Evolutionary conservation across 2,797 vertebrate species (phyloP), one percentile per base, ranked within the genome.

Genomic region (Natrix natrix): DNA sequence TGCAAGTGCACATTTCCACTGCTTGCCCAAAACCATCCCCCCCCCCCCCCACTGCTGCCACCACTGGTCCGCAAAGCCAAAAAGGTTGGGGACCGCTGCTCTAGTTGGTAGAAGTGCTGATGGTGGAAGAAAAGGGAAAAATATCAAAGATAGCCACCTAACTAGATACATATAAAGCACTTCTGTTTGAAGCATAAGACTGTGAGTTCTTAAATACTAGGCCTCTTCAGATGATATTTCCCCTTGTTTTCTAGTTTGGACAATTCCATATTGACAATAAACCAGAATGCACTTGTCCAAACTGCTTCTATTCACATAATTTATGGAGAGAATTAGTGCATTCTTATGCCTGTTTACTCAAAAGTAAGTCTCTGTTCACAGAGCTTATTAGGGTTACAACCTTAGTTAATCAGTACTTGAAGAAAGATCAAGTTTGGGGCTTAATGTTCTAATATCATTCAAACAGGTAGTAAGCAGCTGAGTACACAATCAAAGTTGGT

Each of bases 121-220:
- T 83, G 74, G 10, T 48, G 37, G 32, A 24, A 48, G 66, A 32
- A 92, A 86, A 5, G 10, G n/a, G 37, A 86, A 78, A 56, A 54
- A 74, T 91, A 69, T 56, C 24, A 28, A 28, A 78, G 22, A 56
- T 59, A 66, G 4, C 57, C 48, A 20, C 8, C 74, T 24, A 87
- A 59, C 37, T 22, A 88, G 88, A 32, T 26, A 26, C 54, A 74
- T 60, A 26, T 87, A 54, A 90, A 88, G 7, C n/a, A 55, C 52
- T 48, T 91, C 17, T 57, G n/a, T 83, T 48, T 89, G 92, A 89
- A 83, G n/a, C 55, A 32, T 90, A 88, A 90, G 69, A 74, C 43
- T 57, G 5, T 20, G 10, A 20, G 16, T 37, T 91, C 13, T 24
- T 37, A 8, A 83, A 26, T 5, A 22, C 43, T 55, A 48, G 56